phyloP scores from a whole-genome alignment of 1,140 invertebrate species.

The Cherax quadricarinatus region DNA sequence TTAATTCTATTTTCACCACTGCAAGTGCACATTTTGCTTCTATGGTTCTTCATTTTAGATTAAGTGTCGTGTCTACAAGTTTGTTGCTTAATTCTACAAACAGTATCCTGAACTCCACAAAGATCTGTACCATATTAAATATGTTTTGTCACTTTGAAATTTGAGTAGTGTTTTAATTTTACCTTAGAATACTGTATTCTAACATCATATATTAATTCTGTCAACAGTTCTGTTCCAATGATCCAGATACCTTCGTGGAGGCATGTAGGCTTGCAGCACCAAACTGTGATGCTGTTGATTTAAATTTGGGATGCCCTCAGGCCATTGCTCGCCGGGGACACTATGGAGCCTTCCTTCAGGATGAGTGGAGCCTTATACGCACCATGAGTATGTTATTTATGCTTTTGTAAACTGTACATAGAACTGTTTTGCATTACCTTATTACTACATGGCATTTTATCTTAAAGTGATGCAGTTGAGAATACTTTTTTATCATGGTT shows the following conservation, averaged over 20 bases:
- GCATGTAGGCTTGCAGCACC: slow-evolving; percentile 91
- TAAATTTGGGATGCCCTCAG: slow-evolving; percentile 96
- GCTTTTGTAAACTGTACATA: not conserved
- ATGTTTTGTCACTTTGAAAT: no score
- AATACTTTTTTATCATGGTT: no score
- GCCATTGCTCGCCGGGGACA: slow-evolving; percentile 80
- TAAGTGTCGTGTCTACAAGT: no score
- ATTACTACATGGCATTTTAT: no score
- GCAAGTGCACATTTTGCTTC: no score
- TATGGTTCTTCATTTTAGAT: no score
- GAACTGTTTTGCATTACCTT: not conserved
- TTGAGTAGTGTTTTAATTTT: no score
- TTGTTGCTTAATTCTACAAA: no score
- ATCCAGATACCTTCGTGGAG: slow-evolving; percentile 90
- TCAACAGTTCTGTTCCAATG: slow-evolving; percentile 97
- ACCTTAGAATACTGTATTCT: not conserved
- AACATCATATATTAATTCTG: not conserved
- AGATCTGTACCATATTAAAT: no score
- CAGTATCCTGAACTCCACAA: no score
- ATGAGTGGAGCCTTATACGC: slow-evolving; percentile 92
- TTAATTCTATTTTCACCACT: no score
- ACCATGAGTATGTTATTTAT: slow-evolving; percentile 84
- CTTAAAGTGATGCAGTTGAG: no score
- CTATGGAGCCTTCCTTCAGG: slow-evolving; percentile 92
- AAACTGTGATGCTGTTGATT: slow-evolving; percentile 95